These are phyloP conservation scores for Pollenia amentaria DNA, from an alignment of 2,888 invertebrate species.

Conservation along the genomic window DNA sequence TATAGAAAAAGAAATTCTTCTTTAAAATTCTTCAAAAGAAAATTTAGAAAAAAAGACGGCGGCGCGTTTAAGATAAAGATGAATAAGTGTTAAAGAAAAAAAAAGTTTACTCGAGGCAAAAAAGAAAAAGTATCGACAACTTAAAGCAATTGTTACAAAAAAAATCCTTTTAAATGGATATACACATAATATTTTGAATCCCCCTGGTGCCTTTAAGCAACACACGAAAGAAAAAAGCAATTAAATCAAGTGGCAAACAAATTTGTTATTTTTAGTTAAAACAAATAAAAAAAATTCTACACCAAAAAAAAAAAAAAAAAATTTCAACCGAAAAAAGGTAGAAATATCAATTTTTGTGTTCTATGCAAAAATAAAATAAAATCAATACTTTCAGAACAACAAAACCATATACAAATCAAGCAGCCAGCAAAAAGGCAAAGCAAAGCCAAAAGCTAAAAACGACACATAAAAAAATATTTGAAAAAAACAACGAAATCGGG, in stretches of 20 bases:
- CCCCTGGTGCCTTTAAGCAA: constrained; percentile 71
- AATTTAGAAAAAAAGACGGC: constrained; percentile 46
- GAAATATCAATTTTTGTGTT: constrained; percentile 44
- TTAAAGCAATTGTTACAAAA: constrained; percentile 60
- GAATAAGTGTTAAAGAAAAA: constrained; percentile 39
- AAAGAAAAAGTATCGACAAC: constrained; percentile 35
- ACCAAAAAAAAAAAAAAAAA: constrained; percentile 43
- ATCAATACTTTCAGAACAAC: constrained; percentile 75
- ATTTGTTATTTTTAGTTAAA: constrained; percentile 29
- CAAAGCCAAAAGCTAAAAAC: constrained; percentile 72
- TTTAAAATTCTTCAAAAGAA: not conserved
- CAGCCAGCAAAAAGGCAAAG: constrained; percentile 72
- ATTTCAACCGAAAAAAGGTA: constrained; percentile 39
- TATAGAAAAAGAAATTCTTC: constrained; percentile 2
- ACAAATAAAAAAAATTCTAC: not conserved
- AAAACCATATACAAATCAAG: constrained; percentile 59
- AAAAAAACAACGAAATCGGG: constrained; percentile 75
- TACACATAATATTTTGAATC: constrained; percentile 69
- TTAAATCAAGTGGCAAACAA: constrained; percentile 59
- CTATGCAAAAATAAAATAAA: constrained; percentile 69
- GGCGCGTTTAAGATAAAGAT: constrained; percentile 60
- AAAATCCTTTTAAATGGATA: constrained; percentile 67
- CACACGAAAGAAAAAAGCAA: constrained; percentile 60
- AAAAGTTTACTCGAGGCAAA: constrained; percentile 51
- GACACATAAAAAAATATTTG: constrained; percentile 52